Evolutionary conservation across 2,888 invertebrate genomes (phyloP), one percentile per base, ranked within the genome.

Genomic region (Lathronympha strigana): DNA sequence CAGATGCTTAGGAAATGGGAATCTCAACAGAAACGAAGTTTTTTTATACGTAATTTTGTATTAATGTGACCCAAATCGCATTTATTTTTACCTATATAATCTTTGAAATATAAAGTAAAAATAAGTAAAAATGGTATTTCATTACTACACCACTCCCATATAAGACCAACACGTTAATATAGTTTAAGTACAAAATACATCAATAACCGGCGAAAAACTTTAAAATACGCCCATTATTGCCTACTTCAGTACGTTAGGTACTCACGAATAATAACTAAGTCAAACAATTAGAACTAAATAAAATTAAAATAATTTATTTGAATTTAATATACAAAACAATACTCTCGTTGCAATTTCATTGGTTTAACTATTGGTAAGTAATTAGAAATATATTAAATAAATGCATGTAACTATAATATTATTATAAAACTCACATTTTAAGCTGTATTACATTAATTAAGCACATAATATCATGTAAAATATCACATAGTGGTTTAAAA

Each of bases 21-120:
- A 64, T 60, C 58, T 60, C 58, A 43, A 47, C 5, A 60, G 51
- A 61, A 67, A 71, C 69, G 63, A 69, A 72, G 68, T 67, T 71
- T 71, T 75, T 74, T 77, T 74, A 69, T 74, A 73, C 74, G 76
- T 80, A 82, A 72, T 80, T 80, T 81, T 84, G 75, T 86, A 83
- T 79, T 82, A 80, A 79, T 78, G 79, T 81, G 75, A 81, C 78
- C 77, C 76, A 79, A 78, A 80, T 84, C 82, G 89, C 89, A 89
- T 89, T 89, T 88, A 88, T 66, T 50, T 58, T 67, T 40, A 78
- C 79, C 76, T 76, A 76, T 55, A 53, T 54, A 67, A 60, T 47
- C 63, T 61, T 47, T 47, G 38, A 66, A 66, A 66, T 66, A 66
- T 49, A 54, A 55, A 28, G 21, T 61, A 28, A 53, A 53, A 51